Evolutionary conservation across 2,113 vertebrate genomes (phyloP).

Genomic region (Melanerpes aurifrons): DNA sequence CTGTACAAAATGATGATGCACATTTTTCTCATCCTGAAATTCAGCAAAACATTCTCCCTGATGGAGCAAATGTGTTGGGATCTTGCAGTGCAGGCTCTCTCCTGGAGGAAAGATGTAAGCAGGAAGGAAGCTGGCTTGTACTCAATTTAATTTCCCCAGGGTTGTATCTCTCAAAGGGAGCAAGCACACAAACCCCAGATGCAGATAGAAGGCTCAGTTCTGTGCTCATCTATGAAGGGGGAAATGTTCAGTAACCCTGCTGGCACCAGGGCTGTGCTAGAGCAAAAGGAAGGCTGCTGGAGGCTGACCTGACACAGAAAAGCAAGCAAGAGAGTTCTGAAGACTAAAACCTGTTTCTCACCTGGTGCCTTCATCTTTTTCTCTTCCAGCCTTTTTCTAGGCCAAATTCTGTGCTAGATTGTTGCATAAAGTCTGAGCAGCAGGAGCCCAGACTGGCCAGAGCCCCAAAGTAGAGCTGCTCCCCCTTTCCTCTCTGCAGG

Average conservation of each 20-base stretch:
- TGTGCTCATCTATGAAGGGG: neutral
- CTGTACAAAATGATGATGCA: neutral
- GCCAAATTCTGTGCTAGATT: neutral
- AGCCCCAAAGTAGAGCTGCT: neutral
- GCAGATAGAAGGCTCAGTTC: neutral
- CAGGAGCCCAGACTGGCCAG: neutral
- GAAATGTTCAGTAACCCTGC: neutral
- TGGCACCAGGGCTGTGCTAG: neutral
- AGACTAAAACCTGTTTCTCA: neutral
- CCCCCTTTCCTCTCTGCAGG: neutral
- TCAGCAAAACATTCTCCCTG: conserved; percentile 30
- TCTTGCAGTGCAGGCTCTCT: neutral
- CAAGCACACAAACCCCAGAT: neutral
- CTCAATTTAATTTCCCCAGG: neutral
- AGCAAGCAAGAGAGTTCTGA: neutral
- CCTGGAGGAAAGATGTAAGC: neutral
- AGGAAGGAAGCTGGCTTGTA: neutral
- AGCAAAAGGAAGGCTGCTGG: neutral
- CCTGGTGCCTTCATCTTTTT: neutral
- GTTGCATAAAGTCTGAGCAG: neutral
- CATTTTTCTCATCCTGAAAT: conserved; percentile 10
- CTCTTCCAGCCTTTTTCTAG: neutral
- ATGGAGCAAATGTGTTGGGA: neutral
- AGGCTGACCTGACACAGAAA: neutral
- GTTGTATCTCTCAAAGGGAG: neutral